Percentiles rank a stretch among this genome's conserved stretches.
phyloP scores from a whole-genome alignment of 2,113 vertebrate genomes.

The Gymnogyps californianus region DNA sequence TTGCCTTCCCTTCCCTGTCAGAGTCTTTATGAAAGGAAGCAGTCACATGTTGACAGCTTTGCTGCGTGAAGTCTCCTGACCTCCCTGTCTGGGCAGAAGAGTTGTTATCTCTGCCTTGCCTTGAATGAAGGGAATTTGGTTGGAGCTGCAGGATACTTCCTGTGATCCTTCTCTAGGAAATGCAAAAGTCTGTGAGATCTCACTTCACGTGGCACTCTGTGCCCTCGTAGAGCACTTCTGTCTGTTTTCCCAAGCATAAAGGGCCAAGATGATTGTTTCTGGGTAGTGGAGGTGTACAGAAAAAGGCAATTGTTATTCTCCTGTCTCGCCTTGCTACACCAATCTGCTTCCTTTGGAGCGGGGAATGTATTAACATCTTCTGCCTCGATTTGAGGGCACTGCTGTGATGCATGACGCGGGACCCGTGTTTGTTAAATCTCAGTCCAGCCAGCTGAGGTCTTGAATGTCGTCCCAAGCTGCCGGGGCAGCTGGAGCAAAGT shows the following conservation, averaged over 20 bases:
- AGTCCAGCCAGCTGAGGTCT: not conserved
- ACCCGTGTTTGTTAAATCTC: not conserved
- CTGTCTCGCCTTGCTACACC: not conserved
- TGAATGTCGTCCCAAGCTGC: not conserved
- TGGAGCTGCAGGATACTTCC: not conserved
- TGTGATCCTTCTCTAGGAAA: not conserved
- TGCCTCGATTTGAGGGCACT: not conserved
- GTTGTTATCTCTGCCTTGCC: not conserved
- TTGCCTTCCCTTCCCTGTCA: not conserved
- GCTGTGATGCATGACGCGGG: fast-evolving
- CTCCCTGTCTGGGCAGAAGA: not conserved
- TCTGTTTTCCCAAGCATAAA: not conserved
- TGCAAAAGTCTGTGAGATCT: not conserved
- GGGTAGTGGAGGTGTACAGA: not conserved
- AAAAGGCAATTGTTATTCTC: not conserved
- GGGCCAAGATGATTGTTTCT: not conserved
- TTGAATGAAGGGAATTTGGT: not conserved
- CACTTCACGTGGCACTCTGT: not conserved
- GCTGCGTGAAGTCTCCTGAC: not conserved
- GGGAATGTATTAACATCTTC: not conserved
- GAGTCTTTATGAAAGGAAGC: not conserved
- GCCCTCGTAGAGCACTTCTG: not conserved
- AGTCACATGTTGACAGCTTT: not conserved
- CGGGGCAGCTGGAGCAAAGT: not conserved
- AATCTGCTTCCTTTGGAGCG: not conserved